Evolutionary conservation across 2,113 vertebrate genomes (phyloP).

Genomic region (Lynx canadensis): DNA sequence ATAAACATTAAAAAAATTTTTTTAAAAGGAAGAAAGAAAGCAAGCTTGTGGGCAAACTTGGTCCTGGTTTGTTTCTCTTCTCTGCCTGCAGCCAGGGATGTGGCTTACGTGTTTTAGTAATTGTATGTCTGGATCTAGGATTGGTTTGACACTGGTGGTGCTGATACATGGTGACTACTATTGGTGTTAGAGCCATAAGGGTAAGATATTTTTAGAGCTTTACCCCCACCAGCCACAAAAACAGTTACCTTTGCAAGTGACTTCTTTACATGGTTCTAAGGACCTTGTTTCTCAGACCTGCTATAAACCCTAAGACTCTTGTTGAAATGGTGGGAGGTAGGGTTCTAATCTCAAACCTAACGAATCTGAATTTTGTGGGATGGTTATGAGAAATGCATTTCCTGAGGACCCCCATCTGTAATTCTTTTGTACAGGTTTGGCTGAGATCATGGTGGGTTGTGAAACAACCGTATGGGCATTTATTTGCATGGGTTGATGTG

Average conservation of each 20-base stretch:
- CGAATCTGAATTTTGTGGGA: constrained; percentile 1
- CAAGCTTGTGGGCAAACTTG: not conserved
- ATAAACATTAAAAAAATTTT: too few relatives aligned
- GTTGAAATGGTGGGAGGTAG: not conserved
- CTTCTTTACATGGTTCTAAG: not conserved
- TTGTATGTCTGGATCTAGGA: not conserved
- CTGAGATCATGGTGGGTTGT: not conserved
- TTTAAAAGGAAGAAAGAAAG: not conserved
- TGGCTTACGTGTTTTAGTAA: not conserved
- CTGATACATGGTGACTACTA: not conserved
- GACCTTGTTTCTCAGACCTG: not conserved
- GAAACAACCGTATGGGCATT: not conserved
- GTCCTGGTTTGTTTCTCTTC: not conserved
- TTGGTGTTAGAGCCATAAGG: constrained; percentile 10
- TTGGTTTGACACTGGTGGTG: not conserved
- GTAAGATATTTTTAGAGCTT: constrained; percentile 19
- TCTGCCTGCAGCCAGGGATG: not conserved
- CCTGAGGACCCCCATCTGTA: not conserved
- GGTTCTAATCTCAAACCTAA: not conserved
- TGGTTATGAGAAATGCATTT: constrained; percentile 4
- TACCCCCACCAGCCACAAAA: not conserved
- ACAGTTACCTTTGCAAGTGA: not conserved
- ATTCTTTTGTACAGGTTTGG: not conserved
- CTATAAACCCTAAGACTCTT: not conserved
- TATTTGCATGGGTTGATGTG: not conserved